phyloP scores from a whole-genome alignment of 2,888 invertebrate genomes.

The Prenolepis imparis region DNA sequence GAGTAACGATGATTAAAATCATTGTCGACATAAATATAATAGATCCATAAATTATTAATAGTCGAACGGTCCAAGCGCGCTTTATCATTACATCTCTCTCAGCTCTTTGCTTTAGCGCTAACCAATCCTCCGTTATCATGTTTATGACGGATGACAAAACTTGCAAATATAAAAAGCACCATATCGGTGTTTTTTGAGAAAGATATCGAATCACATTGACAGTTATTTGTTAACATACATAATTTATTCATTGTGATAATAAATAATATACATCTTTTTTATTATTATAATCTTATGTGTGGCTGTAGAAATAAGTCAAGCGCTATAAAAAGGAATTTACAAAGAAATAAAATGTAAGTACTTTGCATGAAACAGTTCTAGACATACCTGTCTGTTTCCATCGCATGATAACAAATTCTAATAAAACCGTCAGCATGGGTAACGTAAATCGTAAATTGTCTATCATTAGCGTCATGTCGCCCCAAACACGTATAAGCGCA shows the following conservation, averaged over 20 bases:
- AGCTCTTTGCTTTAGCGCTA: neutral
- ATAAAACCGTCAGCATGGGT: slow-evolving; percentile 16
- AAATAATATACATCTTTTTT: no score
- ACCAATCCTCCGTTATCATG: slow-evolving; percentile 60
- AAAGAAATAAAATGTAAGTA: no score
- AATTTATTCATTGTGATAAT: no score
- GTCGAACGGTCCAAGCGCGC: neutral
- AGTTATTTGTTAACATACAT: neutral
- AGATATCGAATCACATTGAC: neutral
- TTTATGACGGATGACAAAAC: neutral
- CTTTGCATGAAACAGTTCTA: neutral
- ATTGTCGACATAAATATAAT: no score
- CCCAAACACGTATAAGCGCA: slow-evolving; percentile 16
- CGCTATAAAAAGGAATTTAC: no score
- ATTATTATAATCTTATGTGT: no score
- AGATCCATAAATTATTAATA: neutral
- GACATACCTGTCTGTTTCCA: slow-evolving; percentile 50
- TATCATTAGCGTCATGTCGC: slow-evolving; percentile 17
- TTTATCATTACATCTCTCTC: slow-evolving; percentile 55
- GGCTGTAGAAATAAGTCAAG: no score
- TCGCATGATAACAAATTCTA: slow-evolving; percentile 38
- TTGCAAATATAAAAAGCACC: neutral
- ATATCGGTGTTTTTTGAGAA: no score
- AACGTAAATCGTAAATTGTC: slow-evolving; percentile 45
- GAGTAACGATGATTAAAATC: neutral